Base-by-base conservation (phyloP, 2,888 invertebrate species). In the Camponotus fellah region DNA sequence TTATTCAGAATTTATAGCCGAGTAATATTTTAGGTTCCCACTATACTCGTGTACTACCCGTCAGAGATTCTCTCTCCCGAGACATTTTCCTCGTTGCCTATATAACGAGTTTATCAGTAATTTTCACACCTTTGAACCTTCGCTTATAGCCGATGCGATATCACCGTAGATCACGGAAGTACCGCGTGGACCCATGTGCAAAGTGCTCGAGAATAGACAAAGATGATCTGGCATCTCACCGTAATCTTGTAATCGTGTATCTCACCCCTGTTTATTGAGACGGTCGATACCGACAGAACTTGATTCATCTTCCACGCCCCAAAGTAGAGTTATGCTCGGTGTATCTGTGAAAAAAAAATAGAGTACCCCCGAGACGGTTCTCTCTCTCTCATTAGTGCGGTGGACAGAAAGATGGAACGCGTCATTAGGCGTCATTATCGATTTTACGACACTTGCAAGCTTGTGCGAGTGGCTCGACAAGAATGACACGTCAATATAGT, bases 301-400 rank as follows among this genome's bases (percentile, higher is more conserved):
- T 79, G 60, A n/a, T 65, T 81, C 72, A 83, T 74, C 83, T 80
- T 81, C 76, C 83, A 82, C 72, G 84, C 84, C 84, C 89, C 87
- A 89, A 87, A 83, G 89, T 89, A 89, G 88, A 86, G 58, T 89
- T 89, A 89, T 89, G 89, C 89, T 89, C 87, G 89, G 77, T 86
- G 87, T 89, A 89, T 72, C 85, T 77, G 79, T 83, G 75, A 68
- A 56, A 76, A 76, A 53, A 68, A 65, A 72, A 65, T 37, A 21
- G n/a, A 56, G 26, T 26, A 14, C 53, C 43, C 58, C 37, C 26
- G 26, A 26, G 26, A 26, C 26, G 26, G 26, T 37, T 37, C 37
- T 37, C 37, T 12, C 46, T 64, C 65, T 71, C 46, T 82, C 79
- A 32, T 80, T 75, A 65, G 46, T 74, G 71, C 64, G 84, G 60